These are phyloP conservation scores for Cheilinus undulatus DNA, from an alignment of 2,113 vertebrate genomes.

Conservation along the genomic window DNA sequence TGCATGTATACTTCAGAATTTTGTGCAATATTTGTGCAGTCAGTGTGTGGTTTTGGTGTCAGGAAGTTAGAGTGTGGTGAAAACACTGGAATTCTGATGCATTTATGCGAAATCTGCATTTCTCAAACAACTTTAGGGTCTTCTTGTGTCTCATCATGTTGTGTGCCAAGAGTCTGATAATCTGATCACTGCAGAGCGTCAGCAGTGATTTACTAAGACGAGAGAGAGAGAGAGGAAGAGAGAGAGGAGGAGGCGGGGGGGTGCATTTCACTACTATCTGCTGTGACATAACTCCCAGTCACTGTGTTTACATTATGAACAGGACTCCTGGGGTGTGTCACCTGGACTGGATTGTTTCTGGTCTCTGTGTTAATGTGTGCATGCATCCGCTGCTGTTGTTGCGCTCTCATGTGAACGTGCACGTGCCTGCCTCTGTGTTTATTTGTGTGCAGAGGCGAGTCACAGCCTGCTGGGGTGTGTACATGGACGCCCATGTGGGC, in stretches of 20 bases:
- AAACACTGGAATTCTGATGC: neutral
- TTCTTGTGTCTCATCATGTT: neutral
- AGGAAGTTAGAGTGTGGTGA: neutral
- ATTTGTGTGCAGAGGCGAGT: slow-evolving; percentile 34
- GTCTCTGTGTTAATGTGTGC: slow-evolving; percentile 26
- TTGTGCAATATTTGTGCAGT: neutral
- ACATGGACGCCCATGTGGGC: neutral
- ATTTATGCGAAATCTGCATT: neutral
- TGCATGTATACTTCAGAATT: neutral
- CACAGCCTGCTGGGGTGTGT: slow-evolving; percentile 25
- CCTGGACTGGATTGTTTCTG: slow-evolving; percentile 50
- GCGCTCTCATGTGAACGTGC: slow-evolving; percentile 21
- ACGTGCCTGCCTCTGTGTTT: slow-evolving; percentile 20
- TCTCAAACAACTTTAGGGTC: no score
- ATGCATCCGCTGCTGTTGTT: slow-evolving; percentile 6
- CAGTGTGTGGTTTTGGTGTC: no score
- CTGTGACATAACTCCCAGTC: slow-evolving; percentile 63
- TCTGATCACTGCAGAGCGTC: slow-evolving; percentile 10
- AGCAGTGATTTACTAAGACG: slow-evolving; percentile 25
- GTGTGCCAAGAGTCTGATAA: slow-evolving; percentile 26
- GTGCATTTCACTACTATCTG: slow-evolving; percentile 23
- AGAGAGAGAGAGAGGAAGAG: neutral
- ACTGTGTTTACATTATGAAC: slow-evolving; percentile 61
- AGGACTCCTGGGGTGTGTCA: slow-evolving; percentile 65
- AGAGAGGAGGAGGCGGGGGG: neutral